Evolutionary conservation across 2,888 invertebrate genomes (phyloP), one percentile per base, ranked within the genome.

Genomic region (Selenia dentaria): DNA sequence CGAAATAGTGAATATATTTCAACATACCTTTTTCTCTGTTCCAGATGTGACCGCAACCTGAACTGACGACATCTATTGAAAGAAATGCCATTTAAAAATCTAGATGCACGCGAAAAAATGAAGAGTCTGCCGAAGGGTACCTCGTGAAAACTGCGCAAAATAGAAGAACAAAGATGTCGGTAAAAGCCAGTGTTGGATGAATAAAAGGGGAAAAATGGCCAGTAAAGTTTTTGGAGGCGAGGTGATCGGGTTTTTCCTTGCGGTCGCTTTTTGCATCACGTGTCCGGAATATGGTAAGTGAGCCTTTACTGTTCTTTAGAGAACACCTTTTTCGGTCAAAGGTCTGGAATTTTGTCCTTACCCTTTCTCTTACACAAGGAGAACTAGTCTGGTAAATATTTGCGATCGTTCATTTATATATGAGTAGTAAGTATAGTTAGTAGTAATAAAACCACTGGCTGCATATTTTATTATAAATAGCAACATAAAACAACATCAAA

Each of bases 241-340:
- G 63, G 80, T 85, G 80, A 77, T 87, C 74, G 86, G 89, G 59
- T 74, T 87, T 73, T 77, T 88, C 70, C 76, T 90, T 67, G 86
- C 89, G 55, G 81, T 83, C 70, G 81, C 80, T 57, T 79, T 90
- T 66, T 89, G 88, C 75, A 75, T 86, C 74, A 83, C 80, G 59
- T 88, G 83, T 63, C 89, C 89, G 45, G 83, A 83, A 76, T 88
- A 88, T 81, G 89, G 89, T 90, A 62, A 86, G 88, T 80, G 13
- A 44, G 25, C 26, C 35, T 48, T 42, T 43, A 41, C 37, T 44
- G 44, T 45, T 50, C 38, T 48, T 39, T 38, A 4, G 38, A 50
- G 36, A 37, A 37, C 41, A 41, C 37, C 33, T 24, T 33, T 41
- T 35, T 40, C 36, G 31, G 46, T 37, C 33, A 35, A 28, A 46